phyloP scores from a whole-genome alignment of 2,888 invertebrate species.

The Stenodema calcarata region DNA sequence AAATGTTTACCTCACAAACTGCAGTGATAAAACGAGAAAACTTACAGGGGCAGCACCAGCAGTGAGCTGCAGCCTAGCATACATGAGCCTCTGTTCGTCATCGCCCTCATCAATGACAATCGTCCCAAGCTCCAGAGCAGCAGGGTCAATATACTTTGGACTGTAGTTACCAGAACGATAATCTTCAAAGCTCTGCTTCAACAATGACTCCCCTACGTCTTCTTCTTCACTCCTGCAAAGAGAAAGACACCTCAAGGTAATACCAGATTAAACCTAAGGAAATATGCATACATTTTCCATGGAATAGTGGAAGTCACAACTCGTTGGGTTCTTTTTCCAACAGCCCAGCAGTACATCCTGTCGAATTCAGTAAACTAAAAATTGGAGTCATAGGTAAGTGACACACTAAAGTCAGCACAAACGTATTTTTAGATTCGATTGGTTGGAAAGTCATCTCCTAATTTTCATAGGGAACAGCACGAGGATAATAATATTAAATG shows the following conservation, averaged over 20 bases:
- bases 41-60: constrained; percentile 30
- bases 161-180: constrained; percentile 87
- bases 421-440: too few relatives aligned
- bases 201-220: constrained; percentile 64
- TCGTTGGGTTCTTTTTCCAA: too few relatives aligned
- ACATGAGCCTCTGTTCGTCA: constrained; percentile 72
- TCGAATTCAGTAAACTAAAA: too few relatives aligned
- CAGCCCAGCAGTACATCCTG: too few relatives aligned
- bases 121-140: constrained; percentile 76
- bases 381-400: too few relatives aligned
- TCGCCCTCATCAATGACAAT: constrained; percentile 77
- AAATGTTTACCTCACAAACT: too few relatives aligned
- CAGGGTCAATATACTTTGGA: constrained; percentile 71
- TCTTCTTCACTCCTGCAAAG: constrained; percentile 58
- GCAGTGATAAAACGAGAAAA: not conserved
- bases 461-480: too few relatives aligned
- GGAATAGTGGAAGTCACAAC: too few relatives aligned
- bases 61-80: constrained; percentile 44
- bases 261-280: not conserved
- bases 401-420: too few relatives aligned
- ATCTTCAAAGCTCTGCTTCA: constrained; percentile 69
- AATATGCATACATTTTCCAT: too few relatives aligned
- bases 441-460: too few relatives aligned
- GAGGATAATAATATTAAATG: too few relatives aligned
- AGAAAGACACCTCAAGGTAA: constrained; percentile 42